Base-by-base conservation (phyloP, 2,113 vertebrate species). In the Pelusios castaneus region DNA sequence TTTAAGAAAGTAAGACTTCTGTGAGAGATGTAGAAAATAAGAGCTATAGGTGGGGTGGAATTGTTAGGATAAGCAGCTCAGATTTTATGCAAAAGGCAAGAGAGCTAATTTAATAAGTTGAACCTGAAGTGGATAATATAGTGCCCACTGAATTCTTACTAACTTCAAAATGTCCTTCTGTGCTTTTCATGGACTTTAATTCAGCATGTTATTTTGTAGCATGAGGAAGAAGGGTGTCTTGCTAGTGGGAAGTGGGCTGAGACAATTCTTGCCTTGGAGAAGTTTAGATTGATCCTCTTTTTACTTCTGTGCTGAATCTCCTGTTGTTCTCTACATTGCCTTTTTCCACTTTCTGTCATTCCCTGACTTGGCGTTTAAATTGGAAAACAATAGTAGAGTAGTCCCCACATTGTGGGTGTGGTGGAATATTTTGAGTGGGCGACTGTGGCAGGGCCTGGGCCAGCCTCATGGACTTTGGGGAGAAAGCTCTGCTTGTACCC, bases 211-310 rank as follows among this genome's bases (percentile, higher is more conserved):
- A 67, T 6, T 56, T 80, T 3, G 3, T 16, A 76, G 4, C 0
- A 0, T 0, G 29, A 51, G 13, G n/a, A 77, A 56, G 47, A 82
- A 54, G 12, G 21, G 2, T 34, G 52, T 58, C 78, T 27, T 51
- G 51, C 11, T 5, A 82, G 2, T 4, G 3, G 0, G 0, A 43
- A 25, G 24, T 4, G 7, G 38, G 19, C 29, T 76, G 43, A 1
- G 0, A 7, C 5, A 25, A 6, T 0, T 1, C 0, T 0, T 49
- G 25, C 19, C 10, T 1, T 9, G 4, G 19, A 8, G 34, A 1
- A 52, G 9, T 14, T 0, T 34, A 8, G 2, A 10, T 5, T 1
- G 0, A 2, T 43, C 4, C 21, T 10, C 8, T 13, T 4, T 51
- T 38, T 51, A 78, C 22, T n/a, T 77, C 55, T 4, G 0, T 45